Conservation (phyloP, 2,797 vertebrate species). For the Sebastes nivosus region DNA sequence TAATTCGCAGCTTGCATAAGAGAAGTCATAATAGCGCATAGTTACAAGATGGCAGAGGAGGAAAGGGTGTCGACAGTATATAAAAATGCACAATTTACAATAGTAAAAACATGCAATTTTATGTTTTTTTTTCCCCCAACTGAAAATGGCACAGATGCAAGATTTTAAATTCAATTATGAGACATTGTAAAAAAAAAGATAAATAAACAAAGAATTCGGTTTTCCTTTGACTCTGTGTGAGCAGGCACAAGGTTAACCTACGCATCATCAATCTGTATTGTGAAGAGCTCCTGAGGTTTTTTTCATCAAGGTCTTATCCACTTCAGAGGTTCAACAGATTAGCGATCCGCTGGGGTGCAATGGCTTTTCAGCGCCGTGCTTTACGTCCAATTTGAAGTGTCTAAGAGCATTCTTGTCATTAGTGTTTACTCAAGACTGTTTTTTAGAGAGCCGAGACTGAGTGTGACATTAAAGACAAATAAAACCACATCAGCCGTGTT, state of each 20-base stretch:
- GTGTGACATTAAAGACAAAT: slow-evolving; percentile 84
- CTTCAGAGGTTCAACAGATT: slow-evolving; percentile 80
- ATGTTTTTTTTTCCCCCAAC: slow-evolving; percentile 10
- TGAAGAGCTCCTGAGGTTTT: slow-evolving; percentile 68
- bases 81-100: slow-evolving; percentile 66
- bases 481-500: slow-evolving; percentile 81
- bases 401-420: slow-evolving; percentile 80
- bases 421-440: slow-evolving; percentile 77
- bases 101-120: slow-evolving; percentile 69
- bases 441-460: slow-evolving; percentile 75
- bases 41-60: slow-evolving; percentile 54
- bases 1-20: slow-evolving; percentile 65
- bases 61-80: slow-evolving; percentile 52
- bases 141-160: slow-evolving; percentile 1
- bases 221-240: slow-evolving; percentile 23
- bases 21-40: slow-evolving; percentile 59
- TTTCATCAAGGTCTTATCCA: slow-evolving; percentile 77
- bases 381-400: slow-evolving; percentile 76
- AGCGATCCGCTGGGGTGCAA: slow-evolving; percentile 68
- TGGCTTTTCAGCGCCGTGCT: slow-evolving; percentile 69
- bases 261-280: slow-evolving; percentile 70
- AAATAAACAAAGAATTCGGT: neutral
- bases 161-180: slow-evolving; percentile 35
- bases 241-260: slow-evolving; percentile 27
- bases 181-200: slow-evolving; percentile 9